Conservation (phyloP, 2,113 vertebrate species). For the Anguilla japonica region DNA sequence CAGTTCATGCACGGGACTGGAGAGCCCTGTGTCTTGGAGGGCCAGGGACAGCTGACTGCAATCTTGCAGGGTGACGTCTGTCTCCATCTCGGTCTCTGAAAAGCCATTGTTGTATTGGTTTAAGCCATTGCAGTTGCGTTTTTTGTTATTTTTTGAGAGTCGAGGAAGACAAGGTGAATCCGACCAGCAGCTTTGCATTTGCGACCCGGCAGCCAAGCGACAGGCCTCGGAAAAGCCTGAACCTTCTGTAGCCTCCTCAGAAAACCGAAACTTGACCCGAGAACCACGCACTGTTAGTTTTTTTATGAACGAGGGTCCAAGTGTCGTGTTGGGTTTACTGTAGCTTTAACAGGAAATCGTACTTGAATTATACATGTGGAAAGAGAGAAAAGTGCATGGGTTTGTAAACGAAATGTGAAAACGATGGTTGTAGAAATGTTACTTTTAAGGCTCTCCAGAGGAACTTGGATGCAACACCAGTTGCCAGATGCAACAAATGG, state of each 20-base stretch:
- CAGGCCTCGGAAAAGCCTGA: not conserved
- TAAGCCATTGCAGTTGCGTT: not conserved
- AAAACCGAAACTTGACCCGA: not conserved
- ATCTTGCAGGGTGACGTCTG: constrained; percentile 6
- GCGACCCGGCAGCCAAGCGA: not conserved
- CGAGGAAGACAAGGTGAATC: not conserved
- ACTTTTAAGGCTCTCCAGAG: not conserved
- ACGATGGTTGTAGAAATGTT: not conserved
- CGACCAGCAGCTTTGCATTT: not conserved
- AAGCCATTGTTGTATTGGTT: not conserved
- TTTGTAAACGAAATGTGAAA: constrained; percentile 2
- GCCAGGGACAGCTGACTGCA: constrained; percentile 14
- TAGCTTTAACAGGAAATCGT: not conserved
- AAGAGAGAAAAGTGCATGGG: not conserved
- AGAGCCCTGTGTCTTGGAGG: not conserved
- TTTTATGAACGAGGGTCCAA: not conserved
- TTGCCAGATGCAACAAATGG: not conserved
- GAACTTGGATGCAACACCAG: not conserved
- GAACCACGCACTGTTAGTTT: not conserved
- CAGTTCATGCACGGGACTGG: not conserved
- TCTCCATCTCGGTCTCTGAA: not conserved
- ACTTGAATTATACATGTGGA: not conserved
- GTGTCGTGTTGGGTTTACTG: not conserved
- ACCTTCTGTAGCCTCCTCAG: not conserved
- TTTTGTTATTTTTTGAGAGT: not conserved